These are phyloP conservation scores for Aurelia coerulea DNA, from an alignment of 30 jellyfish, hydroid and myxozoan genomes.

Conservation along the genomic window DNA sequence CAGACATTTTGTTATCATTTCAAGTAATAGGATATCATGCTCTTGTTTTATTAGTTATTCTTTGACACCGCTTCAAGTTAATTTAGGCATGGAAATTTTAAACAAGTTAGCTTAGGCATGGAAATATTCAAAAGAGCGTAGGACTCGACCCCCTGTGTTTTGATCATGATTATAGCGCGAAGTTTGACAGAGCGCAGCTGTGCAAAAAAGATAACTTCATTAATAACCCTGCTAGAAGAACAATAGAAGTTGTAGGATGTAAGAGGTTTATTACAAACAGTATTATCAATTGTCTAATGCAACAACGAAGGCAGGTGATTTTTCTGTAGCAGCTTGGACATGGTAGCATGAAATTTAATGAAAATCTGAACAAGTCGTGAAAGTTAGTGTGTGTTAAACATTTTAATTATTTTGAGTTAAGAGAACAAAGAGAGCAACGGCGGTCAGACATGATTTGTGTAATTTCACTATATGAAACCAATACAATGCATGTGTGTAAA, in stretches of 20 bases:
- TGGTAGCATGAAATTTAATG: slow-evolving; percentile 1
- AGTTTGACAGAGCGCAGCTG: slow-evolving; percentile 1
- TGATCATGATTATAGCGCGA: not conserved
- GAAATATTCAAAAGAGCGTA: too few relatives aligned
- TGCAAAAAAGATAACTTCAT: slow-evolving; percentile 5
- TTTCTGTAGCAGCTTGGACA: not conserved
- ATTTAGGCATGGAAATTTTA: too few relatives aligned
- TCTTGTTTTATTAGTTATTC: too few relatives aligned
- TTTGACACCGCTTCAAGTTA: too few relatives aligned
- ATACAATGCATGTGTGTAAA: not conserved
- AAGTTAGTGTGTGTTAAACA: not conserved
- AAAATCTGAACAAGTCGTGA: not conserved
- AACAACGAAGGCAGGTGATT: slow-evolving; percentile 18
- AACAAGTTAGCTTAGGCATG: too few relatives aligned
- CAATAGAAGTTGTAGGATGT: slow-evolving; percentile 1
- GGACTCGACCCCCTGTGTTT: too few relatives aligned
- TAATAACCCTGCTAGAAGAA: slow-evolving; percentile 2
- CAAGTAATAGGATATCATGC: too few relatives aligned
- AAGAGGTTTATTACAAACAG: slow-evolving; percentile 14
- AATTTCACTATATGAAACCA: not conserved
- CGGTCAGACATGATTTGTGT: slow-evolving; percentile 1
- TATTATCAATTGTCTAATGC: slow-evolving; percentile 1
- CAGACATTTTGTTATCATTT: too few relatives aligned
- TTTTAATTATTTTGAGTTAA: not conserved
- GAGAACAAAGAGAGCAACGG: slow-evolving; percentile 5